phyloP scores from a whole-genome alignment of 2,113 vertebrate genomes.

The Vombatus ursinus region DNA sequence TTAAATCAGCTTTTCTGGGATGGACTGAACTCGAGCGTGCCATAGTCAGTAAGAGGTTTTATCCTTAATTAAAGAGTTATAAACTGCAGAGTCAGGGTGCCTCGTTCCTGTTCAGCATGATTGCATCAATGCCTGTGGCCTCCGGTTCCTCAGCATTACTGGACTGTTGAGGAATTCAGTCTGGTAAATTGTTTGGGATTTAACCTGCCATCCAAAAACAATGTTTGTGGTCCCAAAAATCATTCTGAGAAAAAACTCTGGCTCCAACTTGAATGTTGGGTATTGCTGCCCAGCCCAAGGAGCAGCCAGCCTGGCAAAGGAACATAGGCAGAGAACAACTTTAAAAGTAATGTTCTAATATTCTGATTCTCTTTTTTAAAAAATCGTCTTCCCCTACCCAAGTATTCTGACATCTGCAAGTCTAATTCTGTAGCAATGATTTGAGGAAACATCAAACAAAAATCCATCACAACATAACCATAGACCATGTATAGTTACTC shows the following conservation, averaged over 20 bases:
- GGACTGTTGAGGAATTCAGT: not conserved
- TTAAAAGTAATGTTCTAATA: not conserved
- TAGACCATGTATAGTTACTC: conserved; percentile 16
- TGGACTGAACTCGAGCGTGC: conserved; percentile 45
- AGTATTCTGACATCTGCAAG: conserved; percentile 1
- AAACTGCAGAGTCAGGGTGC: conserved; percentile 42
- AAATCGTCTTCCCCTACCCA: conserved; percentile 5
- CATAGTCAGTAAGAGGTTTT: conserved; percentile 48
- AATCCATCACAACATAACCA: conserved; percentile 42
- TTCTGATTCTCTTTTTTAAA: not conserved
- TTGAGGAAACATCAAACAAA: not conserved
- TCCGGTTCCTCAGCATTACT: not conserved
- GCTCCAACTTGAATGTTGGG: not conserved
- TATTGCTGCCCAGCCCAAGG: not conserved
- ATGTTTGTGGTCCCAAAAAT: not conserved
- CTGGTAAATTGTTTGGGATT: not conserved
- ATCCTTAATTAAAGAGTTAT: conserved; percentile 64
- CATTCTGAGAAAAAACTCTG: not conserved
- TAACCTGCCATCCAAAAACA: not conserved
- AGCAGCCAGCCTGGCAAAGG: not conserved
- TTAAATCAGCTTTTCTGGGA: conserved; percentile 69
- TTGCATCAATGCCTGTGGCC: conserved; percentile 8
- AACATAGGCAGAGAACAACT: not conserved
- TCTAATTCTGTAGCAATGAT: conserved; percentile 32
- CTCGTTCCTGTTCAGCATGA: conserved; percentile 38